Evolutionary conservation across 2,888 invertebrate genomes (phyloP).

Genomic region (Microplitis manilae): DNA sequence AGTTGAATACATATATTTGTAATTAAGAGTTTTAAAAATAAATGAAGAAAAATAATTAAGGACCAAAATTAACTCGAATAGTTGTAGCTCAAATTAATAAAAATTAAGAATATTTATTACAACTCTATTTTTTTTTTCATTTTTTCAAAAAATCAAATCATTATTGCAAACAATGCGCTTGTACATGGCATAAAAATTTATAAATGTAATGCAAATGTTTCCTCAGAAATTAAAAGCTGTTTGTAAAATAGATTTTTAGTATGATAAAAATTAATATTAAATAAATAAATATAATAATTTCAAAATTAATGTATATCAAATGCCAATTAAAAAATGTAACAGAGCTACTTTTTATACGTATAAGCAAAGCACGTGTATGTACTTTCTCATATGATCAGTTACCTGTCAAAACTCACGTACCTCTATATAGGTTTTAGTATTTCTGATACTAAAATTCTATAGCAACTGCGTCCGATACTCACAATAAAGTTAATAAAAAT

Average conservation of each 20-base stretch:
- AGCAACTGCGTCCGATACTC: conserved; percentile 3
- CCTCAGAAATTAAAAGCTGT: not conserved
- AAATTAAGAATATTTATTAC: not conserved
- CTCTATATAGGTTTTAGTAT: conserved; percentile 21
- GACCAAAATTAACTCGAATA: conserved; percentile 14
- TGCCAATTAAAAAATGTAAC: conserved; percentile 45
- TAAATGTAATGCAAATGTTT: not conserved
- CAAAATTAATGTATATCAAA: conserved; percentile 13
- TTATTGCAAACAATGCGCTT: conserved; percentile 1
- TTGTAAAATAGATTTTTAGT: conserved; percentile 12
- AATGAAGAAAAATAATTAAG: not conserved
- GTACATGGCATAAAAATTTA: not conserved
- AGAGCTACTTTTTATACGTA: conserved; percentile 51
- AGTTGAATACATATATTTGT: not conserved
- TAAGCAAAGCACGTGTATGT: conserved; percentile 38
- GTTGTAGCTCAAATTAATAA: not conserved
- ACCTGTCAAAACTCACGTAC: conserved; percentile 52
- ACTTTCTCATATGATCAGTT: conserved; percentile 45
- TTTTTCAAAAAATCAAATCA: not conserved
- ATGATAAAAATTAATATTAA: not conserved
- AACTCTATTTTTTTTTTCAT: not conserved
- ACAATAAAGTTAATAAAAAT: not conserved
- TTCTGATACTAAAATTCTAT: conserved; percentile 4
- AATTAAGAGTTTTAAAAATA: not conserved
- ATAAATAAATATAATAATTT: not conserved